Percentiles rank a stretch among this genome's conserved stretches.
Conservation (phyloP, 2,888 invertebrate species). For the Rhodophaea formosa region DNA sequence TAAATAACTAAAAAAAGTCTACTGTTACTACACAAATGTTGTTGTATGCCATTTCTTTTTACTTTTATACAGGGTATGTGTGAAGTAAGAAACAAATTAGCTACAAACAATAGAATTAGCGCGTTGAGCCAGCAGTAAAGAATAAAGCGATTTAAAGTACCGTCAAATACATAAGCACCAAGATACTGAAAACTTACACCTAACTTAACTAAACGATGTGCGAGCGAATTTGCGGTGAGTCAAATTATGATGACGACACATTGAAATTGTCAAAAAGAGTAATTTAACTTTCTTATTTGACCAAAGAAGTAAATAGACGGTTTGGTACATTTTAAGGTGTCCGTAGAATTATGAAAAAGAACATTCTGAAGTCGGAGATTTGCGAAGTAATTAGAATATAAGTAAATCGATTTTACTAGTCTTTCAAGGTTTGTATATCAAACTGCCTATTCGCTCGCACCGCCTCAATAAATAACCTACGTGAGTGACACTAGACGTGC, state of each 20-base stretch:
- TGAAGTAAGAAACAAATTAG: neutral
- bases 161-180: constrained; percentile 54
- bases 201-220: constrained; percentile 30
- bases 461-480: constrained; percentile 3
- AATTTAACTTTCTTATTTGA: too few relatives aligned
- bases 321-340: too few relatives aligned
- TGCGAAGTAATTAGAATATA: too few relatives aligned
- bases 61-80: too few relatives aligned
- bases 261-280: too few relatives aligned
- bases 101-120: constrained; percentile 38
- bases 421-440: neutral
- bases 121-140: constrained; percentile 61
- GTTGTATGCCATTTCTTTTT: too few relatives aligned
- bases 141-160: constrained; percentile 50
- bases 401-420: too few relatives aligned
- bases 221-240: neutral
- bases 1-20: too few relatives aligned
- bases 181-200: constrained; percentile 51
- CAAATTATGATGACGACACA: neutral
- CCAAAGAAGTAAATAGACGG: too few relatives aligned
- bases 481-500: constrained; percentile 15
- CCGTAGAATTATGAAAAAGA: too few relatives aligned
- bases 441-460: neutral
- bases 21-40: too few relatives aligned
- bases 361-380: too few relatives aligned